Base-by-base conservation (phyloP, 2,888 invertebrate genomes). In the Leucophenga montana region DNA sequence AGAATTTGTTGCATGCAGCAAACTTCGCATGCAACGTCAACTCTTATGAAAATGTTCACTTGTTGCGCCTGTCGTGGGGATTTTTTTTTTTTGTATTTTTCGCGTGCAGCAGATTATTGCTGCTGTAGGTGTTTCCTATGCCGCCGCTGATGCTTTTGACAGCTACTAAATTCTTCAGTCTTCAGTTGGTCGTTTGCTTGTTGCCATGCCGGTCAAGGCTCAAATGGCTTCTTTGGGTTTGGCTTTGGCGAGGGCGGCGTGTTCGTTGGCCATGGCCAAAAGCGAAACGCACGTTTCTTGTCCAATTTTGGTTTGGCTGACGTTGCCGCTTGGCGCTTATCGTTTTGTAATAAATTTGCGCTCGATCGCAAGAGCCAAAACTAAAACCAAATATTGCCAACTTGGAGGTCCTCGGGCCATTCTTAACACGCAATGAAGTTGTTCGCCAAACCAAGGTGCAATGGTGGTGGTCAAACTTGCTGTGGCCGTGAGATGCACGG, bases 341-440 rank as follows among this genome's bases (percentile, higher is more conserved):
- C 81, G 81, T 66, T 76, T 75, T 72, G 72, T 83, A 78, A 81
- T 81, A 81, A 81, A 81, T 81, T 81, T 74, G 73, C 75, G 77
- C 73, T 71, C 48, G 64, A 62, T 33, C 59, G 50, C n/a, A 31
- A 59, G 27, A 69, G 18, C 31, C 56, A 16, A 62, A 69, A 56
- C 57, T 27, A 57, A 67, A 46, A 74, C 77, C 77, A 77, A 77
- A 77, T 76, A 76, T 77, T 77, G 75, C 77, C 75, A 75, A 70
- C 72, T 76, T 69, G 73, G 81, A 77, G 81, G 80, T 81, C 79
- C 80, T 79, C 57, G 79, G 79, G 76, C 78, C 74, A 79, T 75
- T 70, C 67, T 70, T 75, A 75, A 78, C 80, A 81, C 83, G 83
- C 80, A 82, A 81, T 81, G 80, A 81, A 81, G 83, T 79, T 82